Evolutionary conservation across 1,140 invertebrate species (phyloP).

Genomic region (Mactra quadrangularis): DNA sequence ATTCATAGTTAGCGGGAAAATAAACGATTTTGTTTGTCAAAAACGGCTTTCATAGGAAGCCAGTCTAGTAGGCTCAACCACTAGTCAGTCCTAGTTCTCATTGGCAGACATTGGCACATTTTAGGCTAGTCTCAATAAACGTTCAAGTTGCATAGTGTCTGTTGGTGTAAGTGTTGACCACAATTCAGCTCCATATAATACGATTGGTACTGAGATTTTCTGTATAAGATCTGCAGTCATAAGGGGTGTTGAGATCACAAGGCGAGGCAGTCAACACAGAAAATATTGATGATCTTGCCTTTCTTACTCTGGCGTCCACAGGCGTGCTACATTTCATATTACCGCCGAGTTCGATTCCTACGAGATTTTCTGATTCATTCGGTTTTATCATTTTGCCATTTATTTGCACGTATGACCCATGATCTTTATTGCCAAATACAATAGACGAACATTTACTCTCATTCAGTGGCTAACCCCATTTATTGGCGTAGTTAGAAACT

Average conservation of each 20-base stretch:
- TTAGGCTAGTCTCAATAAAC: background rate
- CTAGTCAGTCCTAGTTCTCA: background rate
- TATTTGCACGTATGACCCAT: background rate
- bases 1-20: no score
- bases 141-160: background rate
- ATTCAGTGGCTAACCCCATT: background rate
- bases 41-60: background rate
- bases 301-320: background rate
- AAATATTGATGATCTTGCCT: background rate
- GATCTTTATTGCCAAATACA: background rate
- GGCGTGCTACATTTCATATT: background rate
- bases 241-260: background rate
- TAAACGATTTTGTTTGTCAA: constrained; percentile 6
- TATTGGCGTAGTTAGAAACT: background rate
- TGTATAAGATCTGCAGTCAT: background rate
- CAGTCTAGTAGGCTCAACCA: background rate
- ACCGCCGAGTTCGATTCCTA: background rate
- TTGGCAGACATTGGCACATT: background rate
- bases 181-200: background rate
- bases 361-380: background rate
- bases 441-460: background rate
- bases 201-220: background rate
- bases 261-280: background rate
- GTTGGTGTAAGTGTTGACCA: background rate
- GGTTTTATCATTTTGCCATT: background rate